A percentile compares a stretch with the other conserved stretches of the same genome.
phyloP scores from a whole-genome alignment of 2,888 invertebrate genomes.

The Ctena decussata region DNA sequence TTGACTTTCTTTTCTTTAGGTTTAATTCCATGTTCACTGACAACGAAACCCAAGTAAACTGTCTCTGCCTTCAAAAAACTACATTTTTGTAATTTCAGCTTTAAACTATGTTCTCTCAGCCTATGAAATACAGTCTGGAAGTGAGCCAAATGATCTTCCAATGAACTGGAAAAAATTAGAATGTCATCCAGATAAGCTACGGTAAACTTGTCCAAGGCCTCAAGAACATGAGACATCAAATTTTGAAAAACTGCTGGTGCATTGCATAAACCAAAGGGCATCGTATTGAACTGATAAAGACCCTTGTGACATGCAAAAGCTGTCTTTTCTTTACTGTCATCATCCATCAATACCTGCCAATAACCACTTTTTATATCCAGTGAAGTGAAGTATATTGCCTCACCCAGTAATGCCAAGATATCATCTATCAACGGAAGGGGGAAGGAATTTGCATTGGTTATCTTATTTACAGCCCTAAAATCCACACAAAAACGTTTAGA shows the following conservation, averaged over 20 bases:
- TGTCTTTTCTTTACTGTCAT: not conserved
- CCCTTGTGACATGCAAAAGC: slow-evolving; percentile 26
- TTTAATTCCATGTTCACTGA: slow-evolving; percentile 41
- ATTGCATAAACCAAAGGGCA: slow-evolving; percentile 42
- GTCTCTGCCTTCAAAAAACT: slow-evolving; percentile 45
- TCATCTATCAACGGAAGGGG: slow-evolving; percentile 22
- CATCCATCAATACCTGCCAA: slow-evolving; percentile 44
- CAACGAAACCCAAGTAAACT: slow-evolving; percentile 37
- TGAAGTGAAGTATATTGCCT: slow-evolving; percentile 35
- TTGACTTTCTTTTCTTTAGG: slow-evolving; percentile 32
- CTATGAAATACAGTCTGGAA: slow-evolving; percentile 45
- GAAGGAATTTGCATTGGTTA: slow-evolving; percentile 30
- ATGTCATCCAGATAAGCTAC: slow-evolving; percentile 61
- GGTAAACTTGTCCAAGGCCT: slow-evolving; percentile 45
- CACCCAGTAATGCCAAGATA: slow-evolving; percentile 28
- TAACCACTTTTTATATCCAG: slow-evolving; percentile 46
- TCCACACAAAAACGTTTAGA: slow-evolving; percentile 28
- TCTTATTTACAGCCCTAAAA: slow-evolving; percentile 14
- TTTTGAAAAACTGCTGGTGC: slow-evolving; percentile 40
- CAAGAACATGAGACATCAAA: slow-evolving; percentile 38
- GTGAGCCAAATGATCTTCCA: slow-evolving; percentile 55
- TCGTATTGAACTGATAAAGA: slow-evolving; percentile 45
- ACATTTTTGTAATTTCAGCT: slow-evolving; percentile 46
- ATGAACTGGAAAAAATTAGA: slow-evolving; percentile 40
- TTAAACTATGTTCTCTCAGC: slow-evolving; percentile 29